Evolutionary conservation across 2,888 invertebrate genomes (phyloP), one percentile per base, ranked within the genome.

Genomic region (Palloptera scutellata): DNA sequence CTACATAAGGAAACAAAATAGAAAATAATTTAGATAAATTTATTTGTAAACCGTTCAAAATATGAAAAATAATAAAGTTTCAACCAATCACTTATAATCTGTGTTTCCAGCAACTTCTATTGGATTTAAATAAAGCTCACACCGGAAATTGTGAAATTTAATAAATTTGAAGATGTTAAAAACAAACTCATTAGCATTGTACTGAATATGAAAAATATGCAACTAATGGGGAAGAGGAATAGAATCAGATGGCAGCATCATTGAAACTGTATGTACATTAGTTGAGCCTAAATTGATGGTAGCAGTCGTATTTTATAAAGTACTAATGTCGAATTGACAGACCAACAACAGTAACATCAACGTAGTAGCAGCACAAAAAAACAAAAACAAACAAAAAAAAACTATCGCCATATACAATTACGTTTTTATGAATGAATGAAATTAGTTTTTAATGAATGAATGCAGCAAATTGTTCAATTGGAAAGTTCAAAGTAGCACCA

Each of bases 1-100:
- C 96, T 96, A 78, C n/a, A 70, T 63, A 45, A 42, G 12, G 41
- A 13, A 40, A 6, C 12, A 48, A 5, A 48, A 48, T 15, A 11
- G 1, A 48, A 20, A 57, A 57, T 20, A 57, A 57, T 8, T 40
- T 8, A 4, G n/a, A 9, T 10, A 40, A 19, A 1, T 57, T 40
- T 19, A 8, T 53, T 53, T 17, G 8, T 8, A 17, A 17, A 53
- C 19, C 3, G 17, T 15, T 53, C 19, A 53, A 19, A n/a, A 19
- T 11, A 3, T 53, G 53, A 5, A 17, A 43, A 48, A 8, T 48
- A 48, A 5, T 8, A 3, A 48, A 48, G 15, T 48, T 15, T 48
- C 8, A 48, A 30, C 3, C 15, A 48, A 15, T 15, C 2, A 3
- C 15, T 48, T 48, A 15, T 8, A 48, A n/a, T 5, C 15, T 48